Evolutionary conservation across 2,113 vertebrate species (phyloP).

Genomic region (Siphamia tubifer): DNA sequence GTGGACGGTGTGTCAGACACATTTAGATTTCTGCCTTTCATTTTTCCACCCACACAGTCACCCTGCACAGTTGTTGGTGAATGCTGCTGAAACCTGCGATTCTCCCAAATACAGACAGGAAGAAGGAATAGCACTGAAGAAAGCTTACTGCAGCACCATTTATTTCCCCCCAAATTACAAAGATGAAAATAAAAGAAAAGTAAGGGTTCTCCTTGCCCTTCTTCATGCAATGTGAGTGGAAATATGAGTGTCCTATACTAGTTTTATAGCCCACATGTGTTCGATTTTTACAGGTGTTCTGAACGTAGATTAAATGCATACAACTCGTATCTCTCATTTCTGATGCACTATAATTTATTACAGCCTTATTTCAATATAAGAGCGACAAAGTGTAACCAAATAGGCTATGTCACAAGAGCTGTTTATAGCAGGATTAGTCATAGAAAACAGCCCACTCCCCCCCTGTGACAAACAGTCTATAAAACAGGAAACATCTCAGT

Average conservation of each 20-base stretch:
- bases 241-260: background rate
- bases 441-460: conserved; percentile 68
- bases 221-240: background rate
- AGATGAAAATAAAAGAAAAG: conserved; percentile 9
- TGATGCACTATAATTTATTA: conserved; percentile 11
- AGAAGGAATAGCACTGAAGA: conserved; percentile 31
- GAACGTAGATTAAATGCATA: background rate
- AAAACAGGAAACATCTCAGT: conserved; percentile 46
- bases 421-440: conserved; percentile 78
- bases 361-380: conserved; percentile 14
- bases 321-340: background rate
- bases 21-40: conserved; percentile 82
- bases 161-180: conserved; percentile 22
- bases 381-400: conserved; percentile 53
- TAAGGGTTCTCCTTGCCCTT: background rate
- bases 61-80: conserved; percentile 69
- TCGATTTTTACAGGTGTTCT: background rate
- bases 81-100: conserved; percentile 73
- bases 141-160: conserved; percentile 50
- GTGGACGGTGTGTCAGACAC: conserved; percentile 76
- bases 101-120: conserved; percentile 61
- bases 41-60: conserved; percentile 77
- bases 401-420: conserved; percentile 64
- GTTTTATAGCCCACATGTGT: background rate
- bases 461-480: conserved; percentile 61